phyloP scores from a whole-genome alignment of 1,140 invertebrate species.

The Lasaia peninsularis region DNA sequence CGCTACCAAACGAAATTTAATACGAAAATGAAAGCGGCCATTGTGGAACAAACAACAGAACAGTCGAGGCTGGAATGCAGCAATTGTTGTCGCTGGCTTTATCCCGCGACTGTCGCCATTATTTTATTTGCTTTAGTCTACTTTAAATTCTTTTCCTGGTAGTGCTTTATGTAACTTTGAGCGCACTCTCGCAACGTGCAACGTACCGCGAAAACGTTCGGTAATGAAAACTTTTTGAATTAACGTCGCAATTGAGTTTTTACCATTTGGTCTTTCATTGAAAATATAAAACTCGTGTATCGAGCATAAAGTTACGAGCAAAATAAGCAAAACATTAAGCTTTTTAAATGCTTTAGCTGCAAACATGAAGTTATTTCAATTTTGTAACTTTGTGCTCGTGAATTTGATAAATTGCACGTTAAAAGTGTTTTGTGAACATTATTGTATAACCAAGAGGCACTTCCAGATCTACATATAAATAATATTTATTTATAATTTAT shows the following conservation, averaged over 20 bases:
- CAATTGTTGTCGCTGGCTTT: slow-evolving; percentile 62
- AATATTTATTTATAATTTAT: no score
- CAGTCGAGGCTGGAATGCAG: slow-evolving; percentile 56
- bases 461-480: no score
- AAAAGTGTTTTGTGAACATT: no score
- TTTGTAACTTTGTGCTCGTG: background rate
- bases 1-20: background rate
- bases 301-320: slow-evolving; percentile 48
- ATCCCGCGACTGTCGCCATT: slow-evolving; percentile 45
- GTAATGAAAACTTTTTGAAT: slow-evolving; percentile 74
- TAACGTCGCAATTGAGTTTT: slow-evolving; percentile 64
- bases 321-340: slow-evolving; percentile 41
- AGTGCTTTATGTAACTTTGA: slow-evolving; percentile 58
- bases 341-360: slow-evolving; percentile 38
- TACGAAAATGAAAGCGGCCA: slow-evolving; percentile 17
- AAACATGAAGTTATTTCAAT: slow-evolving; percentile 14
- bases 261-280: slow-evolving; percentile 60
- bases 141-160: slow-evolving; percentile 64
- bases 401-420: no score
- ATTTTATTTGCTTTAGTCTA: slow-evolving; percentile 61
- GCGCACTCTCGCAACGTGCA: slow-evolving; percentile 40
- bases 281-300: slow-evolving; percentile 62
- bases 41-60: slow-evolving; percentile 25
- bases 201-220: slow-evolving; percentile 50
- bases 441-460: no score